These are phyloP conservation scores for Semicossyphus pulcher DNA, from an alignment of 2,113 vertebrate species.

Conservation along the genomic window DNA sequence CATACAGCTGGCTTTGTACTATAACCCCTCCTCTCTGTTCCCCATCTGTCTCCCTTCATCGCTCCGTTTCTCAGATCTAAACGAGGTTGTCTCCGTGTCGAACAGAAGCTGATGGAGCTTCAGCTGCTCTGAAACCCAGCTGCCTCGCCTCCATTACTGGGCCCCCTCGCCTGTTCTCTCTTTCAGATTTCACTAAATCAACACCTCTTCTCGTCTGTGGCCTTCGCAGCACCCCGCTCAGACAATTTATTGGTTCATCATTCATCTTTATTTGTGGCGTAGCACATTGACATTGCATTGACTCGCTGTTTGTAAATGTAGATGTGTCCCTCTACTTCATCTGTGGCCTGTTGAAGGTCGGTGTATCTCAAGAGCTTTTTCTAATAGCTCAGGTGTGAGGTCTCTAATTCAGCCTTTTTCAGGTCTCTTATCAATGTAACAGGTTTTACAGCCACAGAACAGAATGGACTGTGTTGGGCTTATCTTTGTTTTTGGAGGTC, in stretches of 20 bases:
- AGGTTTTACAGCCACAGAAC: background rate
- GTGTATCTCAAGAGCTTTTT: background rate
- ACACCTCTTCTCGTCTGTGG: conserved; percentile 23
- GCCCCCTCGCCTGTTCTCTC: background rate
- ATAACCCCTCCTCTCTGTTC: background rate
- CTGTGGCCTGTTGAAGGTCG: background rate
- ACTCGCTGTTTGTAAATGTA: conserved; percentile 16
- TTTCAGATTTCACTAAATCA: conserved; percentile 47
- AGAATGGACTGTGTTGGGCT: background rate
- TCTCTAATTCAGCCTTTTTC: background rate
- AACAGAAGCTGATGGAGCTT: conserved; percentile 43
- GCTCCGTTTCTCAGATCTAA: conserved; percentile 39
- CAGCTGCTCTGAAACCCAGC: conserved; percentile 13
- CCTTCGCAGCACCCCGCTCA: conserved; percentile 2
- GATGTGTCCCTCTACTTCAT: background rate
- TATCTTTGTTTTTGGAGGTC: background rate
- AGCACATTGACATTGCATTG: conserved; percentile 10
- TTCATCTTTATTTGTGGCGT: conserved; percentile 35
- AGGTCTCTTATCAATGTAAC: background rate
- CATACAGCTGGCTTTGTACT: background rate
- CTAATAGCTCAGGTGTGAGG: background rate
- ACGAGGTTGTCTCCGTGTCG: conserved; percentile 52
- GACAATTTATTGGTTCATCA: conserved; percentile 23
- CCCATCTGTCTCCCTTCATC: conserved; percentile 7
- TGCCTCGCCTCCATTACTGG: background rate